Evolutionary conservation across 1,140 invertebrate species (phyloP), one percentile per base, ranked within the genome.

Genomic region (Melipona quadrifasciata): DNA sequence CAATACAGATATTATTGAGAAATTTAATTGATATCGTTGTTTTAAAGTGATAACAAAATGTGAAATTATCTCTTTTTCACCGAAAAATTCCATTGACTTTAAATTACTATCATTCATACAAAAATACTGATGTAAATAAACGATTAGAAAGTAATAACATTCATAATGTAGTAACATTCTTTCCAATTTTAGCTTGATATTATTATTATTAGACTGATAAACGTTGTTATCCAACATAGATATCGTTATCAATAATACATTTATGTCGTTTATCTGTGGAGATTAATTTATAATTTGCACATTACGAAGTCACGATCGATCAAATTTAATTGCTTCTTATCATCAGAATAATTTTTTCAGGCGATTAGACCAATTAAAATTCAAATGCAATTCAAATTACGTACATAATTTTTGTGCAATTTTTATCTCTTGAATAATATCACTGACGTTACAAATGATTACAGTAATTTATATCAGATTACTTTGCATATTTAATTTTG

Each of bases 201-300:
- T 61, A 39, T 77, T 79, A 65, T 55, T 84, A 55, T 39, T 72
- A 16, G 12, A 83, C 5, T 12, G 57, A 51, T 75, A 51, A 64
- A 53, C 64, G 10, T 1, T 12, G 31, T 17, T 74, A 27, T 31
- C n/a, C 16, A 6, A n/a, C 12, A 31, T 11, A 17, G 0, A 0
- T 16, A 31, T 16, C 21, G 16, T 34, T 67, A 67, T 67, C 72
- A 16, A 16, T 24, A 1, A n/a, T 79, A 71, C 27, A 71, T 61
- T 58, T 53, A 16, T 47, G n/a, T 19, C n/a, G 4, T 39, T 68
- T 34, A 19, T 68, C 27, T 53, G 51, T 19, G 61, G 2, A 0
- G 17, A 47, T 16, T 31, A 47, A 55, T 14, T 53, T 53, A 19
- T 58, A 57, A 68, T 75, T 68, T 19, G 4, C 19, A 21, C 17